Evolutionary conservation across 2,113 vertebrate species (phyloP), one percentile per base, ranked within the genome.

Genomic region (Plecotus auritus): DNA sequence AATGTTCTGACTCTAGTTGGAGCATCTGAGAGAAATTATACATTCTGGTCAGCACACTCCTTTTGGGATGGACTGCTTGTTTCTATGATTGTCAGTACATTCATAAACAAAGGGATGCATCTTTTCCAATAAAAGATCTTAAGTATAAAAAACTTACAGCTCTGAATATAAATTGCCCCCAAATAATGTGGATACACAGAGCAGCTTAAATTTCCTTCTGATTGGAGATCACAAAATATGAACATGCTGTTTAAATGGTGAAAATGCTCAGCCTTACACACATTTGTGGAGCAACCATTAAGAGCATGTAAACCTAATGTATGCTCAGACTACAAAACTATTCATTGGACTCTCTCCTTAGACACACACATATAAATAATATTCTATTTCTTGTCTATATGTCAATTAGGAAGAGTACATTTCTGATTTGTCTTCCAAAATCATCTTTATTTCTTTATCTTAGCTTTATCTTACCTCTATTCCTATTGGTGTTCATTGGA

Each of bases 171-270:
- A 97, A 96, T 95, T 87, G 4, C 7, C 85, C 67, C 74, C 20
- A 84, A 96, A 97, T 81, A 81, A 82, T 83, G n/a, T 86, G 13
- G 35, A 70, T 35, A 94, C 81, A 73, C 90, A 89, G 86, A 97
- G 40, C 70, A 91, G 49, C 40, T 78, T 40, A 90, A 76, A 95
- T 91, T 93, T 80, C 37, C 49, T 93, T 90, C 66, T 89, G 77
- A 84, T 70, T 56, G 77, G 61, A 84, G 70, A 56, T 80, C 89
- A 93, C 72, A 95, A 96, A 95, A 80, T 86, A 95, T 32, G 16
- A 96, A 90, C 66, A 87, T 96, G 32, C 49, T 93, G 51, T 95
- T 95, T 73, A 93, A 97, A 97, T 45, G 54, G 37, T 69, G 9
- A 40, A 82, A 93, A 80, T 51, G 22, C 1, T 87, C n/a, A 54